phyloP scores from a whole-genome alignment of 2,113 vertebrate species.

The Oryzias melastigma region DNA sequence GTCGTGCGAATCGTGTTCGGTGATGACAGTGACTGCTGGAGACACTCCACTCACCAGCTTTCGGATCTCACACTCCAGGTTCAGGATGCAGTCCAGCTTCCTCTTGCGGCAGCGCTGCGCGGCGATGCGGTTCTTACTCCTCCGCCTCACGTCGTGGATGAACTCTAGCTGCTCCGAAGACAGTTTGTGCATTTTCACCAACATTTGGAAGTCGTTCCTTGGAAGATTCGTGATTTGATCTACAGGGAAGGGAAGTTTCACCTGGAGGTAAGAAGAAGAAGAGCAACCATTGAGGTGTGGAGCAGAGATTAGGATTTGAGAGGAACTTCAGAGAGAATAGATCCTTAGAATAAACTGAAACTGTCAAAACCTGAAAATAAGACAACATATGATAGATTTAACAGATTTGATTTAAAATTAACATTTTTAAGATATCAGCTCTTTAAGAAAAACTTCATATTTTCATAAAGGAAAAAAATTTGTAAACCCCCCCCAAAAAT shows the following conservation, averaged over 20 bases:
- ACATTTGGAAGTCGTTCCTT: conserved; percentile 99
- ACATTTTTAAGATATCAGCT: too few species aligned
- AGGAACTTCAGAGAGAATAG: too few species aligned
- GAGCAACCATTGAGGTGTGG: neutral
- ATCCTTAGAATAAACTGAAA: too few species aligned
- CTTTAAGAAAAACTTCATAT: too few species aligned
- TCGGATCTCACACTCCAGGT: conserved; percentile 97
- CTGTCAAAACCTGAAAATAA: too few species aligned
- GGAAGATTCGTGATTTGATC: conserved; percentile 99
- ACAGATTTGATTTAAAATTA: too few species aligned
- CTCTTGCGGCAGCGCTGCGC: conserved; percentile 98
- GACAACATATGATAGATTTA: too few species aligned
- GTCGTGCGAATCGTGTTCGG: too few species aligned
- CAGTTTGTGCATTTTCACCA: conserved; percentile 99
- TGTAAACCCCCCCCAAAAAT: too few species aligned
- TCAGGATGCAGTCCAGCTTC: conserved; percentile 98
- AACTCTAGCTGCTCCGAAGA: conserved; percentile 98
- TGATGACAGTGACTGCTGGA: neutral
- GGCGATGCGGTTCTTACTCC: conserved; percentile 98
- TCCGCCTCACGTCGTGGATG: conserved; percentile 93
- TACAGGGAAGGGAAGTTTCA: conserved; percentile 98
- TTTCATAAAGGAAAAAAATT: too few species aligned
- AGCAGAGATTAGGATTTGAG: too few species aligned
- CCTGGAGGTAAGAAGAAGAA: conserved; percentile 77
- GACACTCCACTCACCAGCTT: conserved; percentile 82